Evolutionary conservation across 2,113 vertebrate genomes (phyloP), one percentile per base, ranked within the genome.

Genomic region (Corythaixoides concolor): DNA sequence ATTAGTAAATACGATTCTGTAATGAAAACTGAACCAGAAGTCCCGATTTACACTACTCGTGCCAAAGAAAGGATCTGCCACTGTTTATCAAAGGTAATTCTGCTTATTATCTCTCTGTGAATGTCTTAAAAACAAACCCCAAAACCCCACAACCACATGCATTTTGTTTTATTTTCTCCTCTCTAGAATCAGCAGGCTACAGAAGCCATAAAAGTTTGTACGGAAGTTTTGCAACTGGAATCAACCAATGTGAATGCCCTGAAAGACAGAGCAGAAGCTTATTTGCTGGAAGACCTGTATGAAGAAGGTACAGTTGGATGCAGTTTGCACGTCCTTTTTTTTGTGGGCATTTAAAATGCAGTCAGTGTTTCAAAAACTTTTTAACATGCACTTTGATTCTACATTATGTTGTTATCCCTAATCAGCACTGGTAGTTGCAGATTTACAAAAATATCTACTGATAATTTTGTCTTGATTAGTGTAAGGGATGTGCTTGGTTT

Each of bases 41-140:
- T 99, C 82, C 97, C 87, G 12, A 52, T 98, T 75, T 99, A 99
- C 76, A 96, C 98, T 49, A 69, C 98, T 39, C 98, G 98, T 50
- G 99, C 99, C 89, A 99, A 99, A 97, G 99, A 99, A 96, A 98
- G 99, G 75, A 99, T 99, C 90, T 99, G 99, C 90, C 99, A 99
- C 85, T 99, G 99, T 30, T 98, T 99, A 52, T 98, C 98, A 20
- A 99, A 99, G 98, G 99, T 99, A 98, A 97, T 78, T 91, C 68
- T 47, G 23, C 41, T 77, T 74, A 15, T 43, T 43, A 15, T 79
- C 43, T 1, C 14, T 67, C 56, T 90, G 66, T 80, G 62, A 19
- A 78, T 45, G 27, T 68, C 32, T 68, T 60, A 18, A 20, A 41
- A 30, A 43, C 41, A 43, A 15, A 43, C 10, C 41, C 41, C 5